These are phyloP conservation scores for Encarsia formosa DNA, from an alignment of 2,888 invertebrate species.

Conservation along the genomic window DNA sequence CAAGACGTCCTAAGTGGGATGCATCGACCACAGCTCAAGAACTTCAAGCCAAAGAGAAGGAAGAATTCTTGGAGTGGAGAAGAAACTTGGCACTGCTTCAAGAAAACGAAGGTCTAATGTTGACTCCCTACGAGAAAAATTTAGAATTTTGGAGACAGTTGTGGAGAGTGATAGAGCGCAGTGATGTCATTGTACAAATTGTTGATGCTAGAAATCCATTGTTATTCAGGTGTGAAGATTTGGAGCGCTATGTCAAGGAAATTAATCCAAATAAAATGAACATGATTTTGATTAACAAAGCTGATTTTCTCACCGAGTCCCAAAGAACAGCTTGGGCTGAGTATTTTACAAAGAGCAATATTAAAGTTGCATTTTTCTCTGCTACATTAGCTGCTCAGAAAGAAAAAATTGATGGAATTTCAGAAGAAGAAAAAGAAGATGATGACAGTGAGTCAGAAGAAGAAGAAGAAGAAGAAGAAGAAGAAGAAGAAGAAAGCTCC, in stretches of 20 bases:
- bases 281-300: constrained; percentile 89
- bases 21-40: constrained; percentile 72
- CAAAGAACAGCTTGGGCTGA: constrained; percentile 83
- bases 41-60: constrained; percentile 73
- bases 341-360: constrained; percentile 69
- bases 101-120: constrained; percentile 71
- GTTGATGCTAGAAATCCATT: constrained; percentile 96
- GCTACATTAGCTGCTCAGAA: constrained; percentile 62
- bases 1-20: constrained; percentile 83
- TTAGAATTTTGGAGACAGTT: constrained; percentile 97
- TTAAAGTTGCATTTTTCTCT: constrained; percentile 86
- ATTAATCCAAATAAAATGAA: constrained; percentile 68
- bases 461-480: constrained; percentile 32
- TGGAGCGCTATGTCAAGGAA: constrained; percentile 82
- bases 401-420: constrained; percentile 39
- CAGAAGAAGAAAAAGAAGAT: constrained; percentile 34
- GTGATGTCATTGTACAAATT: constrained; percentile 89
- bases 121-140: constrained; percentile 98
- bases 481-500: constrained; percentile 29
- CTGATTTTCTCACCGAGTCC: constrained; percentile 78
- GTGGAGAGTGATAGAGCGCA: constrained; percentile 97
- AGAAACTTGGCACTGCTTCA: constrained; percentile 74
- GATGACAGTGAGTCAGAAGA: neutral
- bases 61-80: constrained; percentile 87
- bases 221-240: constrained; percentile 86